phyloP scores from a whole-genome alignment of 1,140 invertebrate genomes.

The Drosophila aff. region DNA sequence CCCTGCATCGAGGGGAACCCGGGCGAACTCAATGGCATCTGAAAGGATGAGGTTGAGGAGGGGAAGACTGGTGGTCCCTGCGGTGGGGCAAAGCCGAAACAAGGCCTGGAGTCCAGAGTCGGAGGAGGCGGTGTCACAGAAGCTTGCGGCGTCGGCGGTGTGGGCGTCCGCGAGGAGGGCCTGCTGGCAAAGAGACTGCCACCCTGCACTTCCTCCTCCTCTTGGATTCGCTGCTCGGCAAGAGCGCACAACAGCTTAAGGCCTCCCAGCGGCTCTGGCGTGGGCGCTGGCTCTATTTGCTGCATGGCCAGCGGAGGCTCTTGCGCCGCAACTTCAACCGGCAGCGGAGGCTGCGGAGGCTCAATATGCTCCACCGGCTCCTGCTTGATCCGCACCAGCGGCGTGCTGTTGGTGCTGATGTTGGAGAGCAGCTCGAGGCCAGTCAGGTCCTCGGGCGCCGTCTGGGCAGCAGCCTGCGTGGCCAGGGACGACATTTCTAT shows the following conservation, averaged over 20 bases:
- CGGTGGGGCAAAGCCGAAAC: constrained; percentile 38
- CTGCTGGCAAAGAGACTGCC: constrained; percentile 69
- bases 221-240: constrained; percentile 93
- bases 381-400: constrained; percentile 75
- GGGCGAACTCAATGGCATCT: constrained; percentile 56
- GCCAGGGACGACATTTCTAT: constrained; percentile 20
- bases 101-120: constrained; percentile 29
- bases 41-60: constrained; percentile 41
- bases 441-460: constrained; percentile 88
- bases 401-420: constrained; percentile 87
- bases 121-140: constrained; percentile 21
- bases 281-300: constrained; percentile 79
- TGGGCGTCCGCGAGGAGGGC: constrained; percentile 65
- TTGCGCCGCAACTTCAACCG: constrained; percentile 22
- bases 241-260: constrained; percentile 93
- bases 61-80: constrained; percentile 32
- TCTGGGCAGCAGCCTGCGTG: constrained; percentile 33
- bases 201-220: constrained; percentile 88
- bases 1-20: constrained; percentile 80
- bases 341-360: constrained; percentile 44
- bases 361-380: constrained; percentile 74
- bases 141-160: constrained; percentile 40
- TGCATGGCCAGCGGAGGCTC: constrained; percentile 66
- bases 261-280: constrained; percentile 88
- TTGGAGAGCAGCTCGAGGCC: constrained; percentile 93